phyloP scores from a whole-genome alignment of 2,113 vertebrate genomes.

The Paralichthys olivaceus region DNA sequence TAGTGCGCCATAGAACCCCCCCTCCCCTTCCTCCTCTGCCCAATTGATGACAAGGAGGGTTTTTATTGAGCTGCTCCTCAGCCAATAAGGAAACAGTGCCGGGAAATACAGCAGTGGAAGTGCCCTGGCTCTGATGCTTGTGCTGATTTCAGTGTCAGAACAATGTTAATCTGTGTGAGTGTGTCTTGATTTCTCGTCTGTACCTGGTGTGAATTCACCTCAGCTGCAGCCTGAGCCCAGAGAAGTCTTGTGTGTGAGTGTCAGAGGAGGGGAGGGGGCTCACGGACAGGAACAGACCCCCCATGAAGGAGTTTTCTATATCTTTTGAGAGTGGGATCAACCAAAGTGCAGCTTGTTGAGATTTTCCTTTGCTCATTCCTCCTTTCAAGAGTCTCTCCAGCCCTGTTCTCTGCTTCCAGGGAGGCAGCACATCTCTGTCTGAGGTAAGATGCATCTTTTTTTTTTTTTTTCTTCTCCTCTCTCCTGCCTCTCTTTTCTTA shows the following conservation, averaged over 20 bases:
- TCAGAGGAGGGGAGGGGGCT: constrained; percentile 8
- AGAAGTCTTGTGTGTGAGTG: constrained; percentile 53
- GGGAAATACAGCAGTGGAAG: constrained; percentile 83
- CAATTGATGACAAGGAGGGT: constrained; percentile 67
- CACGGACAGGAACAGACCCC: constrained; percentile 24
- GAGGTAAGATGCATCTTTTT: constrained; percentile 64
- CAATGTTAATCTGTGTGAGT: constrained; percentile 68
- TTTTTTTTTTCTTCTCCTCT: background rate
- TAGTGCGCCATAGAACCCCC: constrained; percentile 68
- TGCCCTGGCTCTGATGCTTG: constrained; percentile 67
- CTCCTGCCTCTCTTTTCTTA: background rate
- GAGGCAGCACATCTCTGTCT: constrained; percentile 52
- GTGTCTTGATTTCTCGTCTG: constrained; percentile 42
- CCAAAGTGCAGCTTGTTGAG: constrained; percentile 59
- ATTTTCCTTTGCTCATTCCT: constrained; percentile 1
- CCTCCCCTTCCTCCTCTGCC: constrained; percentile 20
- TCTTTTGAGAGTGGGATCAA: constrained; percentile 57
- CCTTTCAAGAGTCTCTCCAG: constrained; percentile 37
- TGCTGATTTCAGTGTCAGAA: constrained; percentile 70
- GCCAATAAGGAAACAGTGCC: constrained; percentile 79
- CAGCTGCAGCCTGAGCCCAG: constrained; percentile 41
- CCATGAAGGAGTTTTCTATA: constrained; percentile 39
- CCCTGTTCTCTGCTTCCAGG: constrained; percentile 18
- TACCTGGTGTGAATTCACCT: constrained; percentile 39
- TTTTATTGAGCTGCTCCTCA: constrained; percentile 72